Conservation (phyloP, 2,888 invertebrate genomes). For the Sinotaia quadrata region DNA sequence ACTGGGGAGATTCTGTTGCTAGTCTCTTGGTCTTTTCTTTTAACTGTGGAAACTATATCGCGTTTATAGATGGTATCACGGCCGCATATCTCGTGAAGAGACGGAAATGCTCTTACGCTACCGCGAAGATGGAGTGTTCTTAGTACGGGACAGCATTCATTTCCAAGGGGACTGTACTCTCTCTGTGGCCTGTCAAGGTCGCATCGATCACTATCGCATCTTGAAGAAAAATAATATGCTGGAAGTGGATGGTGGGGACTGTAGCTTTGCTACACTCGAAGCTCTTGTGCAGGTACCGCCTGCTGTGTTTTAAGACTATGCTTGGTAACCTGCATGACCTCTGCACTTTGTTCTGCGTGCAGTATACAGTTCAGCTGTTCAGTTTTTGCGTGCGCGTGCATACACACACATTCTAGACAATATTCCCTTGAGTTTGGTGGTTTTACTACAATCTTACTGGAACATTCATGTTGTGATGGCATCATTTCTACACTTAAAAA, state of each 20-base stretch:
- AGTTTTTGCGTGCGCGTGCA: not conserved
- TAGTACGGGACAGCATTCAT: conserved; percentile 98
- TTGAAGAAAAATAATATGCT: conserved; percentile 87
- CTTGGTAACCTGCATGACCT: conserved; percentile 1
- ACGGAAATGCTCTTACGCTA: conserved; percentile 90
- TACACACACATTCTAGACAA: too few relatives aligned
- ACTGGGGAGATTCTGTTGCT: too few relatives aligned
- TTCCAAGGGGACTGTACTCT: conserved; percentile 96
- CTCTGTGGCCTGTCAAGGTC: conserved; percentile 85
- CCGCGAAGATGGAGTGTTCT: conserved; percentile 83
- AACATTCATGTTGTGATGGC: too few relatives aligned
- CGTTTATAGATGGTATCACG: conserved; percentile 92
- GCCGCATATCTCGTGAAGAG: conserved; percentile 94
- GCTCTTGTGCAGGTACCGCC: conserved; percentile 90
- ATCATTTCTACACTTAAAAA: too few relatives aligned
- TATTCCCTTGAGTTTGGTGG: too few relatives aligned
- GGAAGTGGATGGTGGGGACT: conserved; percentile 91
- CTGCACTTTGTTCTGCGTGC: not conserved
- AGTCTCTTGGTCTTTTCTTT: too few relatives aligned
- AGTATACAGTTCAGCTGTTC: not conserved
- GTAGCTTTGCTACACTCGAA: conserved; percentile 94
- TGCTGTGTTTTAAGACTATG: too few relatives aligned
- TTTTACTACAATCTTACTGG: too few relatives aligned
- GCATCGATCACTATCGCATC: conserved; percentile 96
- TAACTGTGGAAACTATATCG: too few relatives aligned